These are phyloP conservation scores for Bovichtus variegatus DNA, from an alignment of 2,797 vertebrate species.

Conservation along the genomic window DNA sequence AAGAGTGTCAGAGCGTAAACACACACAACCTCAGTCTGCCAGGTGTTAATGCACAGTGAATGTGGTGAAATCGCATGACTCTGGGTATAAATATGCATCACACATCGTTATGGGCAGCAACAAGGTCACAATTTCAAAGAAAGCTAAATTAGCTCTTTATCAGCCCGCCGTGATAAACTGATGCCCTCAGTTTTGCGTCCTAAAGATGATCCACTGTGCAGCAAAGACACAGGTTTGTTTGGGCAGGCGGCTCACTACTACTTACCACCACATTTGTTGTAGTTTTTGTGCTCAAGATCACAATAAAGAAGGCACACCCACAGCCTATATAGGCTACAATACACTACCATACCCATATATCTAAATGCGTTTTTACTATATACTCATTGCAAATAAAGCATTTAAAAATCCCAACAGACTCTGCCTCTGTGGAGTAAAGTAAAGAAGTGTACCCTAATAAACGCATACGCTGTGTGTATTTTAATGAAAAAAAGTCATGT, in stretches of 20 bases:
- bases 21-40: background rate
- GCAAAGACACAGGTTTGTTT: too few species aligned
- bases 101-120: background rate
- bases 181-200: background rate
- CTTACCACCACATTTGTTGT: background rate
- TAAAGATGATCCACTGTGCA: background rate
- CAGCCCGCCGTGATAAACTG: background rate
- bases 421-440: too few species aligned
- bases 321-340: background rate
- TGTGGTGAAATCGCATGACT: background rate
- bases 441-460: too few species aligned
- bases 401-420: too few species aligned
- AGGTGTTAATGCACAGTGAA: slow-evolving; percentile 18
- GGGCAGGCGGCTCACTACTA: too few species aligned
- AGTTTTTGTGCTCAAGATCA: background rate
- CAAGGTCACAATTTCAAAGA: background rate
- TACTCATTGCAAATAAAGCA: too few species aligned
- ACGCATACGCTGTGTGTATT: background rate
- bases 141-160: background rate
- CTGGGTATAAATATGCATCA: slow-evolving; percentile 6
- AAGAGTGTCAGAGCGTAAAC: slow-evolving; percentile 9
- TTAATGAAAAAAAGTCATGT: background rate
- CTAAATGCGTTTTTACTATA: background rate
- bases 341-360: background rate
- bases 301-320: background rate